A percentile compares a stretch with the other conserved stretches of the same genome.
These are phyloP conservation scores for Liopterus haemorrhoidalis DNA, from an alignment of 2,888 invertebrate species.

Conservation along the genomic window DNA sequence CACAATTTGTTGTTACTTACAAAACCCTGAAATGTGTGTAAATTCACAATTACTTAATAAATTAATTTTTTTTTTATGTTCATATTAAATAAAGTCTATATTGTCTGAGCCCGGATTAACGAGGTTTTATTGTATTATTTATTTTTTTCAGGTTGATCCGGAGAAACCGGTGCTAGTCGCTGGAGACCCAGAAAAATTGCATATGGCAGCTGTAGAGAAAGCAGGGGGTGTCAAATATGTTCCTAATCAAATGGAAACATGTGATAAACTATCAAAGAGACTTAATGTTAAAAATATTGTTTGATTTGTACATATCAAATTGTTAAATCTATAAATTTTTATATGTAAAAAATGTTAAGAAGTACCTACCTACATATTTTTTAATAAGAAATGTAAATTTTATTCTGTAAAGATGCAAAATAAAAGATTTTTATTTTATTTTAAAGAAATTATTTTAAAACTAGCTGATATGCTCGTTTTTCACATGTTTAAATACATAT, in stretches of 20 bases:
- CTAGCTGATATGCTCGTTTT: no score
- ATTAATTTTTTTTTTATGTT: background rate
- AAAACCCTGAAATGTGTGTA: no score
- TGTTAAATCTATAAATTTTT: no score
- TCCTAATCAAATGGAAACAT: constrained; percentile 66
- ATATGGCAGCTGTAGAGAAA: constrained; percentile 60
- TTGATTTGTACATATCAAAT: background rate
- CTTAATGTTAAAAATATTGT: constrained; percentile 49
- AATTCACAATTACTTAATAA: background rate
- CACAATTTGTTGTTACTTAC: no score
- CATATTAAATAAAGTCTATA: background rate
- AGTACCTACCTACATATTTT: no score
- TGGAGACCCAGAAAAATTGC: constrained; percentile 75
- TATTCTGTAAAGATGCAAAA: no score
- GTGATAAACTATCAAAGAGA: constrained; percentile 52
- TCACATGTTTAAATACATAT: no score
- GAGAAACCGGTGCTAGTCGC: constrained; percentile 67
- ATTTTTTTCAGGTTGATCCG: constrained; percentile 48
- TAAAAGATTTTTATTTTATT: no score
- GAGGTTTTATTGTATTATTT: no score
- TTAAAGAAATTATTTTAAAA: no score
- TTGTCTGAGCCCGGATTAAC: background rate
- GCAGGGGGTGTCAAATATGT: constrained; percentile 75
- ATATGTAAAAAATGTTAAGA: no score
- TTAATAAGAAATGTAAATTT: no score